Evolutionary conservation across 2,797 vertebrate genomes (phyloP).

Genomic region (Aeoliscus strigatus): DNA sequence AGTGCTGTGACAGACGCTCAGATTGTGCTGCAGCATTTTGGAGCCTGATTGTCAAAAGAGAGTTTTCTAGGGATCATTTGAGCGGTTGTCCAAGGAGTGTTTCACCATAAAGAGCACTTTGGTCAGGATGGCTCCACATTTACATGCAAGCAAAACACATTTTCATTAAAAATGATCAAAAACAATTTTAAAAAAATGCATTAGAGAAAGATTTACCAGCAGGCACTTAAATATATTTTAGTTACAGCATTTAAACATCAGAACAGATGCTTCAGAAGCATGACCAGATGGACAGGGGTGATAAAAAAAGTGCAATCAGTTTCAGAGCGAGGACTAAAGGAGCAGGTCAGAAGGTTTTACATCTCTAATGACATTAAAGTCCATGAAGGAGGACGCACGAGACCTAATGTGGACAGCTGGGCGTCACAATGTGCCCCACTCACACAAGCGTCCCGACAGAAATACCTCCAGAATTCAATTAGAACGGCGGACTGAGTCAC

Average conservation of each 20-base stretch:
- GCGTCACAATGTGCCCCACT: slow-evolving; percentile 26
- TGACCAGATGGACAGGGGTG: slow-evolving; percentile 36
- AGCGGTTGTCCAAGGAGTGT: slow-evolving; percentile 5
- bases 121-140: slow-evolving; percentile 10
- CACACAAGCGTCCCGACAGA: slow-evolving; percentile 49
- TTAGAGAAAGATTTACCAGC: slow-evolving; percentile 1
- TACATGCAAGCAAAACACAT: slow-evolving; percentile 8
- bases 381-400: slow-evolving; percentile 23
- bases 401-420: slow-evolving; percentile 24
- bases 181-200: slow-evolving; percentile 8
- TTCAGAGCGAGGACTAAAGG: slow-evolving; percentile 15
- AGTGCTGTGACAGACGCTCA: slow-evolving; percentile 21
- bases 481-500: slow-evolving; percentile 53
- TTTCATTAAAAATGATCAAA: slow-evolving; percentile 1
- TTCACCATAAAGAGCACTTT: slow-evolving; percentile 24
- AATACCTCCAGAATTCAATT: slow-evolving; percentile 70
- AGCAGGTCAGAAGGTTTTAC: slow-evolving; percentile 14
- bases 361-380: slow-evolving; percentile 41
- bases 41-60: slow-evolving; percentile 38
- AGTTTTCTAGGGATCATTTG: not conserved
- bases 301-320: slow-evolving; percentile 32
- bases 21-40: slow-evolving; percentile 29
- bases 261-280: slow-evolving; percentile 1
- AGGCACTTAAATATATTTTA: slow-evolving; percentile 41
- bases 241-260: slow-evolving; percentile 26